A percentile compares a stretch with the other conserved stretches of the same genome.
Evolutionary conservation across 2,797 vertebrate species (phyloP).

Genomic region (Sebastes miniatus): DNA sequence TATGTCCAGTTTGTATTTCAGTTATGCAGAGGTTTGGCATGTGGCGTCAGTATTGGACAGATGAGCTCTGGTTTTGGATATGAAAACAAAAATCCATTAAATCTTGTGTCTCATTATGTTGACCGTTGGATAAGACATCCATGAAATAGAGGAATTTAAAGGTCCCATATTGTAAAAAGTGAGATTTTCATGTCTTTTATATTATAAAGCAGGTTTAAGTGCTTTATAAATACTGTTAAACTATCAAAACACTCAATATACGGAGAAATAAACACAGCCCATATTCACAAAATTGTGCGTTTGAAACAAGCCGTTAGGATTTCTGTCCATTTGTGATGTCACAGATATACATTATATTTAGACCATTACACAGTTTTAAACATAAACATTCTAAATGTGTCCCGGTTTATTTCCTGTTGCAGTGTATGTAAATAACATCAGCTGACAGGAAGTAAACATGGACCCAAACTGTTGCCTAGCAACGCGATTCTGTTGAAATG

Average conservation of each 20-base stretch:
- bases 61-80: background rate
- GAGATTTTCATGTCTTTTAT: too few relatives aligned
- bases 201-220: too few relatives aligned
- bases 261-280: too few relatives aligned
- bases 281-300: fast-evolving
- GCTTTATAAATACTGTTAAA: too few relatives aligned
- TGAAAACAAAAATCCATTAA: background rate
- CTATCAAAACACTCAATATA: fast-evolving
- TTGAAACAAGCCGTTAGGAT: too few relatives aligned
- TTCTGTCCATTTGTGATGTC: too few relatives aligned
- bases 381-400: fast-evolving
- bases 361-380: too few relatives aligned
- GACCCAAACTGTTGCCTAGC: too few relatives aligned
- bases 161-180: too few relatives aligned
- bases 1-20: background rate
- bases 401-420: too few relatives aligned
- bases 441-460: too few relatives aligned
- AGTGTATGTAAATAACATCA: too few relatives aligned
- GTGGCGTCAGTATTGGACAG: background rate
- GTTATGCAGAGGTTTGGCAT: background rate
- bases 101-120: fast-evolving
- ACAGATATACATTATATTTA: fast-evolving
- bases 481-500: fast-evolving
- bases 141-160: background rate
- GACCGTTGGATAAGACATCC: background rate